Percentiles rank a stretch among this genome's conserved stretches.
These are phyloP conservation scores for Oreochromis tanganicae DNA, from an alignment of 2,113 vertebrate species.

Conservation along the genomic window DNA sequence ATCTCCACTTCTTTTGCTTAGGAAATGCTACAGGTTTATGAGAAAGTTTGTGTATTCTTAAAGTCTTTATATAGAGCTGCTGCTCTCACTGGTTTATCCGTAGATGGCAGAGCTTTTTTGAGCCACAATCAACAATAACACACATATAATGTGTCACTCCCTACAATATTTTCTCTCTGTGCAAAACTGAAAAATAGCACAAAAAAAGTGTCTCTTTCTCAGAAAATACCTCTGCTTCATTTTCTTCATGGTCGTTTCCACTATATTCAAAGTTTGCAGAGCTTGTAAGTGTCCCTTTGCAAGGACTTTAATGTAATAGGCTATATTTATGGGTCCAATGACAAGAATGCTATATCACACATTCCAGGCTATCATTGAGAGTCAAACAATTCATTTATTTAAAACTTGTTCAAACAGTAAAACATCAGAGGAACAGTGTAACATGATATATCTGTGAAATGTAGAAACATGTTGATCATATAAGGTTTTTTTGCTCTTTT, in stretches of 20 bases:
- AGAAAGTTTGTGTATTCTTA: not conserved
- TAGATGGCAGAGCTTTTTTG: not conserved
- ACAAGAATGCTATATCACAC: not conserved
- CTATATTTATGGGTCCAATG: not conserved
- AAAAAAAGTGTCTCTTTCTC: not conserved
- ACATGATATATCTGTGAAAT: not conserved
- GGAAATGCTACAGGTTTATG: not conserved
- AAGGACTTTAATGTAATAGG: not conserved
- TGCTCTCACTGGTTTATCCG: not conserved
- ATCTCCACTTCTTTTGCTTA: not conserved
- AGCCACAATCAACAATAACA: not conserved
- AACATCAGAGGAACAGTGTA: not conserved
- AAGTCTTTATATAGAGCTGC: not conserved
- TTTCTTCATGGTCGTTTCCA: not conserved
- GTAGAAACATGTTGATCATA: not conserved
- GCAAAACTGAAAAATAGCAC: not conserved
- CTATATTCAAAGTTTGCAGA: fast-evolving
- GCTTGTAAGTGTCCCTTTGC: not conserved
- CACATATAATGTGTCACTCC: not conserved
- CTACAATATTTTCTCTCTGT: not conserved
- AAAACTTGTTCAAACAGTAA: not conserved
- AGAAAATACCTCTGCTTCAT: not conserved
- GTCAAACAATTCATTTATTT: not conserved
- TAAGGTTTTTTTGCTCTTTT: not conserved
- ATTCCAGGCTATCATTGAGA: not conserved